Percentiles rank a stretch among this genome's conserved stretches.
phyloP scores from a whole-genome alignment of 2,113 vertebrate species.

The Heptranchias perlo region DNA sequence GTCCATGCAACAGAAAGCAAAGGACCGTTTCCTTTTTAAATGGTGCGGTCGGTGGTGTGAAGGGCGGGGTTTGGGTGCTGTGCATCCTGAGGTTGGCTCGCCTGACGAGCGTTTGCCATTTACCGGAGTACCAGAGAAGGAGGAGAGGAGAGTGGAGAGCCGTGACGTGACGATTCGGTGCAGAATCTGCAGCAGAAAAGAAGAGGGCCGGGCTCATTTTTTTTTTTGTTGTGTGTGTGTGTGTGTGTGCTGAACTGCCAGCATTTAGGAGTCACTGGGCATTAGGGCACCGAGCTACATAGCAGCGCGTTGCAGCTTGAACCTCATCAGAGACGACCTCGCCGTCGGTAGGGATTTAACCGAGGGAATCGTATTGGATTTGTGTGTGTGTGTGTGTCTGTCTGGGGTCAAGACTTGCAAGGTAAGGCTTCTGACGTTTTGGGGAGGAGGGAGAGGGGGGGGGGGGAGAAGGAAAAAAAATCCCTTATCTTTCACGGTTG shows the following conservation, averaged over 20 bases:
- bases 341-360: conserved; percentile 7
- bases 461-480: not conserved
- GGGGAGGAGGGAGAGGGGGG: no score
- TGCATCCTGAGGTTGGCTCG: not conserved
- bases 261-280: not conserved
- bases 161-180: not conserved
- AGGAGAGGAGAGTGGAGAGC: not conserved
- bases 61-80: conserved; percentile 10
- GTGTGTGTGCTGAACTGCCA: not conserved
- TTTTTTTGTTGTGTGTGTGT: not conserved
- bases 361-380: not conserved
- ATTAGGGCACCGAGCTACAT: not conserved
- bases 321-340: not conserved
- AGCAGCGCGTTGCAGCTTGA: no score
- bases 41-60: not conserved
- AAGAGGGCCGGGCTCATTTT: not conserved
- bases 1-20: not conserved
- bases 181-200: no score
- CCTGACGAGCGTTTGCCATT: not conserved
- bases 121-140: not conserved
- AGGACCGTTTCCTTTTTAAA: conserved; percentile 22
- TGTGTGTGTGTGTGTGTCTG: not conserved
- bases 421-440: not conserved
- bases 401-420: not conserved
- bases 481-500: not conserved